Base-by-base conservation (phyloP, 2,113 vertebrate species). In the Notarius lentiginosus region DNA sequence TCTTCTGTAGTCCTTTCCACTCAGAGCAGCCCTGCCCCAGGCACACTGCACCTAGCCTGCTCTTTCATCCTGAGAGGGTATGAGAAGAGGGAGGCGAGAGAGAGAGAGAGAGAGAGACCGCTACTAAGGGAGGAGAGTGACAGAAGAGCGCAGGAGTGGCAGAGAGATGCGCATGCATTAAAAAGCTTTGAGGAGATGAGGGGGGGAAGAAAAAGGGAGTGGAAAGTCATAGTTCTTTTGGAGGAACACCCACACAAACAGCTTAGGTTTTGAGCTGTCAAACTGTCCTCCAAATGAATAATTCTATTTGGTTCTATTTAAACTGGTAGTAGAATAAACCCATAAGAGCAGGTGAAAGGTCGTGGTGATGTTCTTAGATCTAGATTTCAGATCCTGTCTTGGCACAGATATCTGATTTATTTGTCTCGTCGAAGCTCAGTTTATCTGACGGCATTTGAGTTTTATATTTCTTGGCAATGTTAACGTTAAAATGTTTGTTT, bases 11-110 rank as follows among this genome's bases (percentile, higher is more conserved):
- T 27, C 65, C 55, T 22, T 63, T 63, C 58, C 79, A 15, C 55
- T 82, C 27, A 72, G 66, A 66, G 49, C 81, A 80, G 73, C 68
- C 34, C 65, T 82, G 85, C 85, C 55, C 24, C 47, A 75, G 79
- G 86, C 86, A 51, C 86, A 61, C n/a, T 24, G 68, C 70, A 82
- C 79, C 79, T 82, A 87, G 72, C 68, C 79, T 73, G 41, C 86
- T 63, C 56, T 87, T 82, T 87, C 47, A 87, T 87, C 86, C 79
- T 82, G 68, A 82, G 79, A 82, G 18, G 41, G 41, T 58, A 53
- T 58, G 63, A 68, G 84, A 79, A 30, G 20, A 30, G n/a, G 22
- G 7, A 11, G n/a, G 9, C 30, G 15, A 51, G 56, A 34, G 34
- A 34, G n/a, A n/a, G n/a, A n/a, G 34, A 41, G 34, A 41, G 41